Conservation (phyloP, 2,113 vertebrate species). For the Serinus canaria region DNA sequence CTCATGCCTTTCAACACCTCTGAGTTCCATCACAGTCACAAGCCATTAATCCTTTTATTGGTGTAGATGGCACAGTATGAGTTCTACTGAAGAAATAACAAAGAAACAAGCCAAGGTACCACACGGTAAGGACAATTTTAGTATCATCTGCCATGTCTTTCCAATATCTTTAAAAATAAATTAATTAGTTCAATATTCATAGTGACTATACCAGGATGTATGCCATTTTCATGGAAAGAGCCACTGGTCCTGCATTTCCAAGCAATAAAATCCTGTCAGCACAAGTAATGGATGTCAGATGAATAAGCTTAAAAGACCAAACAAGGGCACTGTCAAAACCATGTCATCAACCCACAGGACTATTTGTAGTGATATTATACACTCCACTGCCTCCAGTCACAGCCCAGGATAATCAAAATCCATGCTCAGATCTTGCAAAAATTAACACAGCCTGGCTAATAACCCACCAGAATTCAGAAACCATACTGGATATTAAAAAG, state of each 20-base stretch:
- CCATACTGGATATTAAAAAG: conserved; percentile 60
- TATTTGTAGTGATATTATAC: conserved; percentile 61
- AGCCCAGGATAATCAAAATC: conserved; percentile 60
- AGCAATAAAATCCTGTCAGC: conserved; percentile 66
- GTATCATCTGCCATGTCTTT: background rate
- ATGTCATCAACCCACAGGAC: conserved; percentile 60
- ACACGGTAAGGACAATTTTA: background rate
- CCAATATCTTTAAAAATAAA: background rate
- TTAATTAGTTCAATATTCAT: background rate
- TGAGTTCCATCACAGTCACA: background rate
- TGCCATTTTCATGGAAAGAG: conserved; percentile 21
- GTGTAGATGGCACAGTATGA: background rate
- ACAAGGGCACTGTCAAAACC: conserved; percentile 67
- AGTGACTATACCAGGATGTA: background rate
- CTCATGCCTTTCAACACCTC: background rate
- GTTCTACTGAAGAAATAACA: background rate
- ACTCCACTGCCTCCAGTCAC: conserved; percentile 55
- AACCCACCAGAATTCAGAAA: conserved; percentile 70
- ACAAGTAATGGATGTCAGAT: conserved; percentile 64
- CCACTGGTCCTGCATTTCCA: conserved; percentile 19
- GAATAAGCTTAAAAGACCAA: conserved; percentile 63
- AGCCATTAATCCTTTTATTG: background rate
- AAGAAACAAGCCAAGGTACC: background rate
- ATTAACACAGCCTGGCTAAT: conserved; percentile 59
- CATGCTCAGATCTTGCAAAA: conserved; percentile 38